Conservation (phyloP, 64 coral and sea anemone species). For the Anthopleura sola region DNA sequence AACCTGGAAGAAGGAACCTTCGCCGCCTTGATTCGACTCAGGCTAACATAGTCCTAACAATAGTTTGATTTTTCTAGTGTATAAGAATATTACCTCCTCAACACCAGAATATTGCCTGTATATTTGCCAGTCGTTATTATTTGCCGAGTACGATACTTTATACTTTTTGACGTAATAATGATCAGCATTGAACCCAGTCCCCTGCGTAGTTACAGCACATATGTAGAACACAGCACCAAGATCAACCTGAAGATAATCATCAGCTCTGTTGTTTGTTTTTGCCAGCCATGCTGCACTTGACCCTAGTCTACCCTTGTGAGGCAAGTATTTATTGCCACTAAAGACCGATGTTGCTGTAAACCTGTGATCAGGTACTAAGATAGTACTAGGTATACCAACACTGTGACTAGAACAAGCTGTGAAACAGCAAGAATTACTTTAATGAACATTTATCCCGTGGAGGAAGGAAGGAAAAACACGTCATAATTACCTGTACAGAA, state of each 20-base stretch:
- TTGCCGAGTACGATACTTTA: not conserved
- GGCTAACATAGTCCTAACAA: no score
- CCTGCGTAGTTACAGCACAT: not conserved
- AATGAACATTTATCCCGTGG: no score
- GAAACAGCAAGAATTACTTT: no score
- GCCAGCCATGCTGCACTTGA: not conserved
- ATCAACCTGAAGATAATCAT: not conserved
- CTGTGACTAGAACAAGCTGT: not conserved
- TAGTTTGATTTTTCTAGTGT: no score
- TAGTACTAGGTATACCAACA: not conserved
- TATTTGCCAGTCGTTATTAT: not conserved
- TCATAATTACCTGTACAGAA: no score
- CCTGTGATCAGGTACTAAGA: not conserved
- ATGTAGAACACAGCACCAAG: not conserved
- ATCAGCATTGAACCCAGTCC: not conserved
- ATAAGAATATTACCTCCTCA: no score
- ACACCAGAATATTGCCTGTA: not conserved
- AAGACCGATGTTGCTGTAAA: not conserved
- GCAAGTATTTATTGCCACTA: not conserved
- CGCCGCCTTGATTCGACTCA: no score
- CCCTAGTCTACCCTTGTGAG: not conserved
- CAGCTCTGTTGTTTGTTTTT: not conserved
- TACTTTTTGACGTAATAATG: not conserved
- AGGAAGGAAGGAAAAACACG: no score
- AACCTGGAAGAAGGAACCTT: no score